These are phyloP conservation scores for Terebella lapidaria DNA, from an alignment of 2,888 invertebrate species.

Conservation along the genomic window DNA sequence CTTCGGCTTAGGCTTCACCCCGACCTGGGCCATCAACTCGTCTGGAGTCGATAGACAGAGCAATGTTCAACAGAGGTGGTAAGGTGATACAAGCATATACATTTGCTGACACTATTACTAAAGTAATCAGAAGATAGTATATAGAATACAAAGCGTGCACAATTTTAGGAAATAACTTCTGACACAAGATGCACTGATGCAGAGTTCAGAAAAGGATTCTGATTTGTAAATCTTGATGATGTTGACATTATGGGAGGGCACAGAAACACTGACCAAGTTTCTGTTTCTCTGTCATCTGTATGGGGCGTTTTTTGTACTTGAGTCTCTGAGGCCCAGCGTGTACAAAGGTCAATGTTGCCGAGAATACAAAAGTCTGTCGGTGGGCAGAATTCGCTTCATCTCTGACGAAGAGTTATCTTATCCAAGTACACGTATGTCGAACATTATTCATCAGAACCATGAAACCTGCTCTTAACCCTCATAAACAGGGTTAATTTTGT, in stretches of 20 bases:
- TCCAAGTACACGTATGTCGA: no score
- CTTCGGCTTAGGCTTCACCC: constrained; percentile 78
- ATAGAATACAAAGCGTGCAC: no score
- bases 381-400: no score
- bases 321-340: constrained; percentile 69
- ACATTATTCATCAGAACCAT: no score
- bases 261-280: constrained; percentile 50
- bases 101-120: not conserved
- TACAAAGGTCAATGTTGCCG: constrained; percentile 89
- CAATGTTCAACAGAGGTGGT: no score
- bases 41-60: constrained; percentile 8
- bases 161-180: no score
- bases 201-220: no score
- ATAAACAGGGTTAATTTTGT: not conserved
- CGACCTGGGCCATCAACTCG: constrained; percentile 64
- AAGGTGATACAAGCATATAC: not conserved
- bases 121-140: not conserved
- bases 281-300: constrained; percentile 43
- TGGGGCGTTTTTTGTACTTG: constrained; percentile 42
- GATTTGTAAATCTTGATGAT: no score
- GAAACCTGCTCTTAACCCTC: not conserved
- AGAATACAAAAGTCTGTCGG: constrained; percentile 93
- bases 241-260: no score
- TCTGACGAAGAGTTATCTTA: no score
- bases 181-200: no score